Evolutionary conservation across 2,888 invertebrate genomes (phyloP).

Genomic region (Pyrrhosoma nymphula): DNA sequence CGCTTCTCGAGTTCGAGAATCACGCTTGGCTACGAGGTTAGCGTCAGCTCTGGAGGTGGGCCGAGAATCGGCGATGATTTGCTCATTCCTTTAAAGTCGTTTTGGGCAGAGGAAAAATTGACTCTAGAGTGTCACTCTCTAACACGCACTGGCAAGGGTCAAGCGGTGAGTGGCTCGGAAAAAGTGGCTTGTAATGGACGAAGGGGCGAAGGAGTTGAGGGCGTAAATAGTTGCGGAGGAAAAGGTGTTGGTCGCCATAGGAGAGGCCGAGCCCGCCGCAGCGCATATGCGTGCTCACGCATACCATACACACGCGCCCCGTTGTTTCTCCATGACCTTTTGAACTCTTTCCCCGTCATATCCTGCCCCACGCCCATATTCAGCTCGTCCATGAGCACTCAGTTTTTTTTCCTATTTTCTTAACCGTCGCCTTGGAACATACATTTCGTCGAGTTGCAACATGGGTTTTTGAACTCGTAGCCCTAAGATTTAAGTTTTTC

Average conservation of each 20-base stretch:
- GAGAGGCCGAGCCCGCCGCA: background rate
- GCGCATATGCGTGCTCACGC: background rate
- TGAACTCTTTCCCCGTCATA: constrained; percentile 35
- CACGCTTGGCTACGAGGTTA: no score
- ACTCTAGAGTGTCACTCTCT: background rate
- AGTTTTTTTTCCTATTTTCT: background rate
- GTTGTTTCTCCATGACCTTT: constrained; percentile 48
- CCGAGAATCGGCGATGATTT: constrained; percentile 27
- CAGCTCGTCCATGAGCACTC: background rate
- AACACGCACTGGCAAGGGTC: background rate
- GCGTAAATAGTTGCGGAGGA: background rate
- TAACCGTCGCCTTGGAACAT: background rate
- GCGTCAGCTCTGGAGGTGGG: background rate
- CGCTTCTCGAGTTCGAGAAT: no score
- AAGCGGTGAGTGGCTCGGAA: background rate
- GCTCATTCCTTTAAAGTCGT: constrained; percentile 26
- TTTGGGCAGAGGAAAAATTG: background rate
- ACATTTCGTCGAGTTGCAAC: constrained; percentile 25
- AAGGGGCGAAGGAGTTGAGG: background rate
- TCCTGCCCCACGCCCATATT: constrained; percentile 44
- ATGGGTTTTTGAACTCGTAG: background rate
- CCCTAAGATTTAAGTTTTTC: background rate
- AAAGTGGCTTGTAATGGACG: constrained; percentile 36
- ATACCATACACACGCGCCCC: background rate
- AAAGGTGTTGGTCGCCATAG: background rate